phyloP scores from a whole-genome alignment of 2,797 vertebrate species.

The Squalus acanthias region DNA sequence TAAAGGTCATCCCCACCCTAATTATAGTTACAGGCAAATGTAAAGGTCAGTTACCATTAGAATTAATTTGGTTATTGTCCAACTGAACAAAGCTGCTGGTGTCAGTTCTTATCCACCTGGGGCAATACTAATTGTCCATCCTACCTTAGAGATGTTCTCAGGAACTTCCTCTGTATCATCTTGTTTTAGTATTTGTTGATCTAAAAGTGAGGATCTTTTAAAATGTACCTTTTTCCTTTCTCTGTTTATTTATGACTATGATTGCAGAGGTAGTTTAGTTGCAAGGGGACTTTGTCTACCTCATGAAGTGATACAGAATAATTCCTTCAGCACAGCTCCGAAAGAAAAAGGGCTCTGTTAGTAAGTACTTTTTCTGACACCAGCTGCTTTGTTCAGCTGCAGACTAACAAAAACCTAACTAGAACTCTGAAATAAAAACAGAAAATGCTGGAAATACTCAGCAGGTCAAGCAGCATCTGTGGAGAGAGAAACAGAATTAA shows the following conservation, averaged over 20 bases:
- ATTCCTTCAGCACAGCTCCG: background rate
- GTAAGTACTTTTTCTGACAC: background rate
- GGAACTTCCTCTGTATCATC: background rate
- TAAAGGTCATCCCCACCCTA: background rate
- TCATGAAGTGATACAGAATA: background rate
- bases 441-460: too few species aligned
- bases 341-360: background rate
- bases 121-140: background rate
- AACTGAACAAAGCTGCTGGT: background rate
- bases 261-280: background rate
- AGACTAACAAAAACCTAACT: background rate
- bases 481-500: too few species aligned
- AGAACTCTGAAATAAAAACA: background rate
- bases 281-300: background rate
- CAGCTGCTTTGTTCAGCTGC: background rate
- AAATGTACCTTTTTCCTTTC: background rate
- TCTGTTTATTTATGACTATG: background rate
- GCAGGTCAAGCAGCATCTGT: too few species aligned
- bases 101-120: background rate
- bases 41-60: conserved; percentile 23
- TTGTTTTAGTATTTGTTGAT: background rate
- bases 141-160: background rate
- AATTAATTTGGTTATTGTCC: conserved; percentile 20
- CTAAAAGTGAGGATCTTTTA: background rate
- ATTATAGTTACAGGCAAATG: conserved; percentile 5